Percentiles rank a stretch among this genome's conserved stretches.
Conservation (phyloP, 2,797 vertebrate species). For the Vespertilio murinus region DNA sequence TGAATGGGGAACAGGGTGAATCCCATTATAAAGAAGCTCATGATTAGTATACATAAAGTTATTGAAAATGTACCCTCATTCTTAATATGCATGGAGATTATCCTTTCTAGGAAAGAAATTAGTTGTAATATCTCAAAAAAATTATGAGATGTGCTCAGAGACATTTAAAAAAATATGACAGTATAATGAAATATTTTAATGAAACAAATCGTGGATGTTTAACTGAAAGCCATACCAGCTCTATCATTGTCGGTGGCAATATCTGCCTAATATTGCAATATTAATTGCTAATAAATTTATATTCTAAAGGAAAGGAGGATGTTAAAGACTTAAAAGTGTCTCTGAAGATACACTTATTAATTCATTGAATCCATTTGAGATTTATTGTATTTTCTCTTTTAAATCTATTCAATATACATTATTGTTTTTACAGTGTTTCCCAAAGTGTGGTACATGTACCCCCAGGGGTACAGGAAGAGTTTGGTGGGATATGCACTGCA, state of each 20-base stretch:
- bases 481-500: no score
- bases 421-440: no score
- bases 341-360: neutral
- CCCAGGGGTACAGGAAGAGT: no score
- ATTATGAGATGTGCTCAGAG: conserved; percentile 62
- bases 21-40: neutral
- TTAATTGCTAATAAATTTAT: conserved; percentile 54
- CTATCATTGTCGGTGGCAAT: conserved; percentile 30
- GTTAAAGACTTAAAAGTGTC: neutral
- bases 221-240: conserved; percentile 61
- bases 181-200: conserved; percentile 73
- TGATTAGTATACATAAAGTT: conserved; percentile 47
- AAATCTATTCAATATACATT: neutral
- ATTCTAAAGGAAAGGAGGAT: conserved; percentile 55
- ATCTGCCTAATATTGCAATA: conserved; percentile 58
- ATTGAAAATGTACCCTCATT: conserved; percentile 68
- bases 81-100: conserved; percentile 64
- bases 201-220: conserved; percentile 65
- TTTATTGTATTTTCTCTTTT: neutral
- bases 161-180: conserved; percentile 73
- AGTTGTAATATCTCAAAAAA: conserved; percentile 68
- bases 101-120: conserved; percentile 78
- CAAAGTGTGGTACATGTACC: no score
- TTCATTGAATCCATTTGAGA: neutral
- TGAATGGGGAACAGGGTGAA: neutral